Evolutionary conservation across 1,140 invertebrate genomes (phyloP), one percentile per base, ranked within the genome.

Genomic region (Oryctes rhinoceros): DNA sequence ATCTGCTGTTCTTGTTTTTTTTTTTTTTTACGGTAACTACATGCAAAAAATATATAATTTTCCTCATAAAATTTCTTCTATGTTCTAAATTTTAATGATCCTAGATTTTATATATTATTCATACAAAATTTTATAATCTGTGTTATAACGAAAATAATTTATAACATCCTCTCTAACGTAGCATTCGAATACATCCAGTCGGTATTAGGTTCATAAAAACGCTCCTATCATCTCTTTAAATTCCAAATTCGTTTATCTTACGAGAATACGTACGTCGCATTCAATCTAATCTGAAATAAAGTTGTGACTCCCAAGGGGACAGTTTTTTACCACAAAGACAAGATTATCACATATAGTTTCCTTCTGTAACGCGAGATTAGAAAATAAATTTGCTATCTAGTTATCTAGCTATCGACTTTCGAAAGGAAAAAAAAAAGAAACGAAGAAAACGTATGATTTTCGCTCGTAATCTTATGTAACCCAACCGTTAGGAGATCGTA

Each of bases 351-450:
- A 59, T 59, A 59, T 59, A 59, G 53, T 59, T 18, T 59, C 15
- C 15, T 59, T n/a, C 53, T 59, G 53, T 59, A 18, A 44, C 39
- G 53, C 53, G 53, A 59, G 53, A 59, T 59, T 59, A 59, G 53
- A 59, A 53, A 59, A 59, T 59, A 59, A 59, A 59, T 59, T 59
- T 59, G 15, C 53, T 59, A 59, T 59, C 53, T 59, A 59, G 53
- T 59, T 59, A 59, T 59, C 53, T 59, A 59, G 53, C 18, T 59
- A 59, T 59, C 53, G 53, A 59, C 15, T 59, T 59, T 59, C 53
- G 53, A 18, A 59, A 59, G 7, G 53, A n/a, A 59, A 59, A 18
- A 15, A 59, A 1, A 0, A 59, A 18, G 53, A 18, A 15, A 59
- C 15, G 5, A 59, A 18, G 53, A 18, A 59, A 59, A 59, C n/a